phyloP scores from a whole-genome alignment of 2,113 vertebrate species.

The Puma concolor region DNA sequence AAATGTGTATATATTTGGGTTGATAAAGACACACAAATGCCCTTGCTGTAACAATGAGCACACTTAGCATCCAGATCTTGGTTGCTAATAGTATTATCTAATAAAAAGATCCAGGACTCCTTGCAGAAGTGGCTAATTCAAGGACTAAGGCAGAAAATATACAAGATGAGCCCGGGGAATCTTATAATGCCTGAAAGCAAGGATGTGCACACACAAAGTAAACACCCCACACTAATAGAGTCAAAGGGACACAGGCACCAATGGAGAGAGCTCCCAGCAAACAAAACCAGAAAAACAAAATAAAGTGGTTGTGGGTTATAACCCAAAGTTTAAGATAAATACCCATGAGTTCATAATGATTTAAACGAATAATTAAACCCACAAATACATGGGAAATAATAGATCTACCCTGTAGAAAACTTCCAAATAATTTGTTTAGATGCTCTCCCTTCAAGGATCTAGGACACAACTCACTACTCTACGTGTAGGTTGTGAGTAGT shows the following conservation, averaged over 20 bases:
- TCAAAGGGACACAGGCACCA: neutral
- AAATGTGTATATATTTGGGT: accelerated
- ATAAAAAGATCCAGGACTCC: neutral
- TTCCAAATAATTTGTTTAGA: neutral
- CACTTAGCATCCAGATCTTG: neutral
- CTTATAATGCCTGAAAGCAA: neutral
- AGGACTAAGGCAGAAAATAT: neutral
- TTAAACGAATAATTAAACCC: neutral
- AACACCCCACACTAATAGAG: neutral
- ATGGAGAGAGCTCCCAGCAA: too few relatives aligned
- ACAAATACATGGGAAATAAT: neutral
- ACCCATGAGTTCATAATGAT: neutral
- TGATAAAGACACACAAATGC: neutral
- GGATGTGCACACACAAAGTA: neutral
- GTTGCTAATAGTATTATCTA: neutral
- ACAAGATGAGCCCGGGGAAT: neutral
- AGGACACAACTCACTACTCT: neutral
- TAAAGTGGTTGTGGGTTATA: neutral
- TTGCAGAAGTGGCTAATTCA: neutral
- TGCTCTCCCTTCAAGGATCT: neutral
- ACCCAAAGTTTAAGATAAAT: neutral
- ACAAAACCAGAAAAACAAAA: neutral
- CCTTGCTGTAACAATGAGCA: neutral
- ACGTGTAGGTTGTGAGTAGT: neutral
- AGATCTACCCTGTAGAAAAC: neutral